Evolutionary conservation across 2,113 vertebrate genomes (phyloP).

Genomic region (Nothocercus nigrocapillus): DNA sequence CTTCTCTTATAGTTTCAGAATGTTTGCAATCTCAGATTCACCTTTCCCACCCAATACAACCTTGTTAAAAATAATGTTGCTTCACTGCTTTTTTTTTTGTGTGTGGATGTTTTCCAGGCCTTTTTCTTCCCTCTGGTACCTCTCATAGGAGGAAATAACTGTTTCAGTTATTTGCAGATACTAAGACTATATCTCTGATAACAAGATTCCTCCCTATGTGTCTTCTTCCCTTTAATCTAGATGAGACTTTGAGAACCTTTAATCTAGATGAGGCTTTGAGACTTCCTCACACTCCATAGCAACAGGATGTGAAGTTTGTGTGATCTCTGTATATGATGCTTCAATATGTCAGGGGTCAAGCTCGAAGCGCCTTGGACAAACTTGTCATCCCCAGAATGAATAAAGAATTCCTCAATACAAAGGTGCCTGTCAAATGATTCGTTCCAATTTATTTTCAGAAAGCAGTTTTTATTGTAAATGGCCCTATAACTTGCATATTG

Average conservation of each 20-base stretch:
- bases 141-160: neutral
- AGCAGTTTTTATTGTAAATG: neutral
- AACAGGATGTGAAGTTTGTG: neutral
- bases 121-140: neutral
- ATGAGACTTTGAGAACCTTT: neutral
- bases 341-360: neutral
- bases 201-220: neutral
- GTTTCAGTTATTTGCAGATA: neutral
- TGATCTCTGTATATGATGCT: neutral
- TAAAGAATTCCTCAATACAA: neutral
- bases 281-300: neutral
- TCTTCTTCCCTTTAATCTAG: neutral
- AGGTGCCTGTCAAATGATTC: neutral
- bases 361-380: neutral
- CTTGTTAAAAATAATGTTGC: neutral
- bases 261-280: neutral
- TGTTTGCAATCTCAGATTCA: constrained; percentile 7
- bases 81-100: neutral
- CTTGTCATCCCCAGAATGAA: accelerated
- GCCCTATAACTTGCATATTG: neutral
- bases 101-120: neutral
- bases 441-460: neutral
- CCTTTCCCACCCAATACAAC: neutral
- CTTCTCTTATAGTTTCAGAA: neutral
- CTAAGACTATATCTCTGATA: accelerated